Evolutionary conservation across 2,113 vertebrate species (phyloP).

Genomic region (human): GRCh38 chr12:56253501-56254000

Average conservation of each 20-base stretch:
- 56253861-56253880: not conserved
- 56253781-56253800: conserved; percentile 97
- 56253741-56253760: conserved; percentile 95
- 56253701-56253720: conserved; percentile 72
- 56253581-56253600: not conserved
- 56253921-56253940: not conserved
- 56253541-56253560: not conserved
- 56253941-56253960: not conserved
- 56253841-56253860: not conserved
- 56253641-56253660: not conserved
- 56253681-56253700: not conserved
- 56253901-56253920: not conserved
- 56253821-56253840: not conserved
- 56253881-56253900: not conserved
- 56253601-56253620: not conserved
- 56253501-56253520: not conserved
- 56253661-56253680: not conserved
- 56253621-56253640: not conserved
- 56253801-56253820: conserved; percentile 79
- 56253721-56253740: conserved; percentile 99
- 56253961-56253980: not conserved
- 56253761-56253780: conserved; percentile 96
- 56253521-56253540: not conserved
- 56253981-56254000: not conserved
- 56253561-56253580: not conserved